These are phyloP conservation scores for Atractosteus spatula DNA, from an alignment of 2,113 vertebrate species.

Conservation along the genomic window DNA sequence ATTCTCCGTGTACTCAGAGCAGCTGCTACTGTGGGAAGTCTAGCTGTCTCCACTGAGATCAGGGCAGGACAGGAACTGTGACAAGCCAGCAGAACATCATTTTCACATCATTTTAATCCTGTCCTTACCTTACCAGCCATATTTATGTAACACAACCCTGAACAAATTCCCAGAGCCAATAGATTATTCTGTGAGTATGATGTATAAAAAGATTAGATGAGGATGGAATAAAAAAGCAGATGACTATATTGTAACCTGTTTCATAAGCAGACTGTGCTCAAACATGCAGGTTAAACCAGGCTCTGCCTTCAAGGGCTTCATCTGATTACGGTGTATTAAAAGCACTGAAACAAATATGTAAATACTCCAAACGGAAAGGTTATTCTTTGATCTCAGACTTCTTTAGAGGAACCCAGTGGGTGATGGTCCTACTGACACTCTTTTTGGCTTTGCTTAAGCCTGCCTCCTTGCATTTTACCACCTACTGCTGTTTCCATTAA, in stretches of 20 bases:
- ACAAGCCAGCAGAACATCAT: no score
- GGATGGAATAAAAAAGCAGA: background rate
- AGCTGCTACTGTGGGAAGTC: no score
- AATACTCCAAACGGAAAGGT: background rate
- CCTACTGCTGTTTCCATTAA: no score
- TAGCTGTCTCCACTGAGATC: no score
- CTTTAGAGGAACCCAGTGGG: background rate
- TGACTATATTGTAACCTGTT: background rate
- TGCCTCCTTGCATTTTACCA: background rate
- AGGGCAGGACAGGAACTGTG: no score
- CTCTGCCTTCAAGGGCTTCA: background rate
- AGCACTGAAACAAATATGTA: no score
- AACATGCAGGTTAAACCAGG: background rate
- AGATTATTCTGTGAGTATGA: background rate
- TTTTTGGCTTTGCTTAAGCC: background rate
- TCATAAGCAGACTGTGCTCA: background rate
- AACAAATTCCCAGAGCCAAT: background rate
- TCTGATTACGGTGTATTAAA: background rate
- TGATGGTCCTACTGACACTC: no score
- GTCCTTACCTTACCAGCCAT: no score
- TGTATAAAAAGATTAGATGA: background rate
- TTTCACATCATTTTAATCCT: no score
- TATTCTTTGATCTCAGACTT: background rate
- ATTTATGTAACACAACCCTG: no score
- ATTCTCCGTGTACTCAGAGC: no score